A percentile compares a stretch with the other conserved stretches of the same genome.
These are phyloP conservation scores for Phalera bucephala DNA, from an alignment of 2,888 invertebrate species.

Conservation along the genomic window DNA sequence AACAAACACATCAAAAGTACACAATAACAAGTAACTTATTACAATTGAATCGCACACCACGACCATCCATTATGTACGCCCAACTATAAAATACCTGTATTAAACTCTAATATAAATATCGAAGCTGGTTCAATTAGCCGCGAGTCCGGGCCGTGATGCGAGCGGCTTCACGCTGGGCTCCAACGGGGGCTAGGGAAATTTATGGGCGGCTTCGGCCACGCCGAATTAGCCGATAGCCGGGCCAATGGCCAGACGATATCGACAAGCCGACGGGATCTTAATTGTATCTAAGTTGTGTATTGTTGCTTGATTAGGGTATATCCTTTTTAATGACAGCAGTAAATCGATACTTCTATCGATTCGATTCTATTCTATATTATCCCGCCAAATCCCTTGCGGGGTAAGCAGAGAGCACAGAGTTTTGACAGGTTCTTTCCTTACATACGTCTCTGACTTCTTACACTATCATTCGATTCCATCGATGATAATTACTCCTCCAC, in stretches of 20 bases:
- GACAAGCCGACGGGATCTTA: neutral
- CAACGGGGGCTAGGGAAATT: slow-evolving; percentile 40
- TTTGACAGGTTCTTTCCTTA: no score
- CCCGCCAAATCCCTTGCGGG: no score
- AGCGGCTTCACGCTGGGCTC: slow-evolving; percentile 66
- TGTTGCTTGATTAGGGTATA: no score
- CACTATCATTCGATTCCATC: no score
- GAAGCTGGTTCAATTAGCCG: slow-evolving; percentile 56
- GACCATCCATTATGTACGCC: neutral
- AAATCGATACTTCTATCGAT: no score
- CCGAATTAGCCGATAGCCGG: slow-evolving; percentile 45
- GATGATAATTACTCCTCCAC: no score
- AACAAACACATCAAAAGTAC: neutral
- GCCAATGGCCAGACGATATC: neutral
- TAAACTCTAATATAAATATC: slow-evolving; percentile 56
- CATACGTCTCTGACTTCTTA: no score
- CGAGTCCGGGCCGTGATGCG: slow-evolving; percentile 45
- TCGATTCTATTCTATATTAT: no score
- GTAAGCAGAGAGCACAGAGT: no score
- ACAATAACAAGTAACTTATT: neutral
- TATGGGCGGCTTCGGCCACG: slow-evolving; percentile 45
- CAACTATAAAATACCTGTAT: slow-evolving; percentile 30
- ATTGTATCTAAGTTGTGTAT: no score
- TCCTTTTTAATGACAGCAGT: no score
- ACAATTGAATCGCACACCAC: neutral